Evolutionary conservation across 2,797 vertebrate species (phyloP), one percentile per base, ranked within the genome.

Genomic region (Anableps anableps): DNA sequence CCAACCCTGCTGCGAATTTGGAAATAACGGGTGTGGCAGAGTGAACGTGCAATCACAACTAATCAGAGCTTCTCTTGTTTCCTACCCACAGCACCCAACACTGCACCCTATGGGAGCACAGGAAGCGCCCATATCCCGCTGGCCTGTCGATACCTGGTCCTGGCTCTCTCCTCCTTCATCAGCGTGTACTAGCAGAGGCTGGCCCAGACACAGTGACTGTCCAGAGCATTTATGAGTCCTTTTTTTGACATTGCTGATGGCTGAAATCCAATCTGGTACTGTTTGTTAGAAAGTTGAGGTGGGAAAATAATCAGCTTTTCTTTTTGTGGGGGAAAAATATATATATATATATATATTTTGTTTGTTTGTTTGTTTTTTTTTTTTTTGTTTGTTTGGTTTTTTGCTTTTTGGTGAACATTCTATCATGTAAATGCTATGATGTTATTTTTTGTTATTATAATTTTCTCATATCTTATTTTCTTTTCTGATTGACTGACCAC

Each of bases 91-190:
- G 98, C 98, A 85, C 98, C 97, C 95, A 99, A 97, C 95, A 99
- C 98, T 81, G 97, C 97, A 85, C 97, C 97, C 92, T 99, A 98
- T 83, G 98, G 98, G 89, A 96, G 97, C 94, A 97, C 96, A 86
- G 98, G 97, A 84, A 96, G 95, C 0, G 97, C 97, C 1, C 96
- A 97, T 79, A 90, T 97, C 94, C 96, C 97, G 79, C 96, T 97
- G 95, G 97, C 98, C 96, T 98, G 98, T 96, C 96, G 96, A 93
- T 96, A 96, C 96, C 97, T 99, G 95, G 96, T 98, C 94, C 93
- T 99, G 96, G 96, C 96, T 90, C 96, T 99, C 84, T 97, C 97
- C 95, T 97, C 97, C 95, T 95, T 98, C 96, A 97, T 97, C 96
- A 98, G 97, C 93, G 94, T 97, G 95, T 97, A 98, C 96, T 98